phyloP scores from a whole-genome alignment of 2,797 vertebrate species.

The Eulemur mongoz region DNA sequence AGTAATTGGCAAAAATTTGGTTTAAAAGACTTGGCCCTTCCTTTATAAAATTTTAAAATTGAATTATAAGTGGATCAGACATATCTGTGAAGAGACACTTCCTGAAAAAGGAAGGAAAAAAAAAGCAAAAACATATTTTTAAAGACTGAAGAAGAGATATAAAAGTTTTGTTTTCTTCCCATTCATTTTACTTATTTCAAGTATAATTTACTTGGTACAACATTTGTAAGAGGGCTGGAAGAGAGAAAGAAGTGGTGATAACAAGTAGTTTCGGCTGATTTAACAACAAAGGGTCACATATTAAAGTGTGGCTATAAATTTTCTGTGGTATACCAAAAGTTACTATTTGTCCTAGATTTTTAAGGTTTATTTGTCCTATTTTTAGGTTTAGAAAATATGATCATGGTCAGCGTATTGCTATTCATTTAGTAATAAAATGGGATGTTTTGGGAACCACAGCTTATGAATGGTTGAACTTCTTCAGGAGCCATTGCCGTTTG shows the following conservation, averaged over 20 bases:
- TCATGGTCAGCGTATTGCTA: background rate
- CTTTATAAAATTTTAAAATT: background rate
- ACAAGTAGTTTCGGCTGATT: background rate
- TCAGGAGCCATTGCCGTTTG: background rate
- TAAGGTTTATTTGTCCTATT: background rate
- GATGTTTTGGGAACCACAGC: background rate
- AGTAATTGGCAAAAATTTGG: background rate
- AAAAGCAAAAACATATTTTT: background rate
- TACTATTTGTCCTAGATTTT: background rate
- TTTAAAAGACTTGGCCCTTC: background rate
- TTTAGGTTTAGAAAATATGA: background rate
- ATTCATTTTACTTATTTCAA: background rate
- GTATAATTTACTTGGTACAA: background rate
- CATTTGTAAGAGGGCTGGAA: background rate
- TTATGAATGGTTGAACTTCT: background rate
- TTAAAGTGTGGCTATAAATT: background rate
- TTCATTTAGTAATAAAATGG: background rate
- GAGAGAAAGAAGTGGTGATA: background rate
- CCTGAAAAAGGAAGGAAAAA: background rate
- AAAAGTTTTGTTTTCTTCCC: background rate
- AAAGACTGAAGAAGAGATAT: background rate
- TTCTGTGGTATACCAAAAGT: background rate
- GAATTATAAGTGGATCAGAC: background rate
- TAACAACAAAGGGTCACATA: background rate
- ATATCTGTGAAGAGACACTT: background rate